Conservation (phyloP, 2,888 invertebrate species). For the Cephonodes hylas region DNA sequence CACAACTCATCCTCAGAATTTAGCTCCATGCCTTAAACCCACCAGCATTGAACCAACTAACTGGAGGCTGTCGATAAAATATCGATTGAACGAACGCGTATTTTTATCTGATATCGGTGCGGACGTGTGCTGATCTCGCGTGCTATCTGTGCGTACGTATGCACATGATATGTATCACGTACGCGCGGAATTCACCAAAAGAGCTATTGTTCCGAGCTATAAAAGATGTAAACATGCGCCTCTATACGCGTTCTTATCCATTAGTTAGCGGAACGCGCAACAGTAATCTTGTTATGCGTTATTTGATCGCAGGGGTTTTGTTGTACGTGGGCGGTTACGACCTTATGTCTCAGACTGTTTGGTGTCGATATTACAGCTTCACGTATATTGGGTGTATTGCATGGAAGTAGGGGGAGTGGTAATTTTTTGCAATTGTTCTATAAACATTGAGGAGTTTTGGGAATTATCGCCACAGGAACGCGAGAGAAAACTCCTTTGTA, state of each 20-base stretch:
- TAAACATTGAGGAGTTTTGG: background rate
- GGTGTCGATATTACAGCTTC: background rate
- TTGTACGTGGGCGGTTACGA: background rate
- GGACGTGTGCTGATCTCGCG: background rate
- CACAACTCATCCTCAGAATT: too few species aligned
- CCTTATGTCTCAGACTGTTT: background rate
- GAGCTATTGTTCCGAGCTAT: slow-evolving; percentile 1
- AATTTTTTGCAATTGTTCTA: background rate
- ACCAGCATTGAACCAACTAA: too few species aligned
- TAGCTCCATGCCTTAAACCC: too few species aligned
- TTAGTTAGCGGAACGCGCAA: slow-evolving; percentile 3
- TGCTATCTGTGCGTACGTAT: background rate
- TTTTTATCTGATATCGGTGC: background rate
- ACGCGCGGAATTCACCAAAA: slow-evolving; percentile 13
- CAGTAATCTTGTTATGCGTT: slow-evolving; percentile 1
- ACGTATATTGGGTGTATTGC: background rate
- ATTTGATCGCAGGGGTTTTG: slow-evolving; percentile 1
- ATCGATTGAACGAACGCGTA: background rate
- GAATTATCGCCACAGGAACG: too few species aligned
- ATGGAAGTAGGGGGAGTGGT: background rate
- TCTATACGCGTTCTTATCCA: background rate
- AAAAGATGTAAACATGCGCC: slow-evolving; percentile 15
- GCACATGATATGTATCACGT: slow-evolving; percentile 16
- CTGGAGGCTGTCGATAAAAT: background rate
- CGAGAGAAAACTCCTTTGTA: too few species aligned